Percentiles rank a stretch among this genome's conserved stretches.
Conservation (phyloP, 1,140 invertebrate genomes). For the Psix sp. region DNA sequence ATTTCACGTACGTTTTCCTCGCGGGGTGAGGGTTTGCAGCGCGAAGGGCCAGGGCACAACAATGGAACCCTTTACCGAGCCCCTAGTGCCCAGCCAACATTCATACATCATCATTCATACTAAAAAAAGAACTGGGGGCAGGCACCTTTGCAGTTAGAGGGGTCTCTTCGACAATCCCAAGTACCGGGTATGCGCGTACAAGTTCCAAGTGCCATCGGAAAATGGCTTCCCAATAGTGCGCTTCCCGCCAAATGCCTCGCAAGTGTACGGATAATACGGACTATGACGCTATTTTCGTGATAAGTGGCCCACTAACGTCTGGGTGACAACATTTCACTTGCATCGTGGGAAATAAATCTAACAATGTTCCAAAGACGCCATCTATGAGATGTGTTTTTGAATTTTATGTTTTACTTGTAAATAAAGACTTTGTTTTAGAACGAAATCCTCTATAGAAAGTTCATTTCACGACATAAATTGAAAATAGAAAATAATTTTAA, state of each 20-base stretch:
- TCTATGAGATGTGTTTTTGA: no score
- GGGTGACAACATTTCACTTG: no score
- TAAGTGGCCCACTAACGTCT: no score
- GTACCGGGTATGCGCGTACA: constrained; percentile 25
- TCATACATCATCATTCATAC: constrained; percentile 77
- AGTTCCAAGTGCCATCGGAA: constrained; percentile 38
- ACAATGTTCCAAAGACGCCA: no score
- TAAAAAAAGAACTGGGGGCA: constrained; percentile 63
- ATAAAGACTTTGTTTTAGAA: no score
- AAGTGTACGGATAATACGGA: constrained; percentile 6
- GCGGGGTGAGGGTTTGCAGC: constrained; percentile 60
- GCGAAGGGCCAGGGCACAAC: constrained; percentile 67
- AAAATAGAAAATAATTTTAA: no score
- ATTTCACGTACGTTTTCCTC: constrained; percentile 70
- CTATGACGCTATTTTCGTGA: no score
- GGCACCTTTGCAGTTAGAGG: constrained; percentile 55
- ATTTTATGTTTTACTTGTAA: no score
- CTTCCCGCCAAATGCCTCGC: constrained; percentile 11
- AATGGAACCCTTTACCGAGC: constrained; percentile 76
- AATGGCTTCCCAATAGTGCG: constrained; percentile 27
- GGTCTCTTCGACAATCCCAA: constrained; percentile 44
- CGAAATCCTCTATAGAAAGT: no score
- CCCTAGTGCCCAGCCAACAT: constrained; percentile 74
- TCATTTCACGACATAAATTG: no score
- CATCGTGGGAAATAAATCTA: no score